Evolutionary conservation across 1,140 invertebrate species (phyloP), one percentile per base, ranked within the genome.

Genomic region (Drosophila suzukii): DNA sequence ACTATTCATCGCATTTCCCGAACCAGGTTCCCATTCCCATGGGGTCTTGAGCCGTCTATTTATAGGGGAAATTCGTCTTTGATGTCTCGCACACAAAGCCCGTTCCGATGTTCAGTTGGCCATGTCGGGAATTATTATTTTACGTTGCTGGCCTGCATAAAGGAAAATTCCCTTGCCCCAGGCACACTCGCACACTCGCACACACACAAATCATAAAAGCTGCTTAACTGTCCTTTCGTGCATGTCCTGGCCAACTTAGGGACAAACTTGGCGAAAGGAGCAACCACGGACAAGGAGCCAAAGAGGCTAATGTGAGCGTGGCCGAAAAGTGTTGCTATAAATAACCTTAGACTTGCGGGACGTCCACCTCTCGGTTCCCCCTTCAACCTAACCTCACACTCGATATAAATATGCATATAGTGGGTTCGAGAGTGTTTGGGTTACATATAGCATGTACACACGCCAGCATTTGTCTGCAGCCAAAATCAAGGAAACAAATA

Each of bases 401-500:
- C 58, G 39, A 53, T 74, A 74, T 71, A 71, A 71, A 72, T 72
- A 59, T 72, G 47, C 51, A 49, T 67, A 65, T 27, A 62, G 32
- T 39, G 47, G 50, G 41, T 50, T 63, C 27, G 47, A 24, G 62
- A 70, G 65, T 70, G 51, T 49, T 57, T 71, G 67, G 36, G 17
- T 20, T 49, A 71, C 44, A 67, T 36, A 67, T 76, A 43, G 50
- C 74, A 17, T 79, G 59, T 51, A 61, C 68, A 79, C 83, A 86
- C 75, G 82, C 83, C 70, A 86, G 82, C 75, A 67, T 76, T 71
- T 63, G 74, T 75, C 81, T 85, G 74, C 82, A 78, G 46, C 54
- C 41, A 56, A 86, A 85, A 86, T 82, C 82, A 79, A 88, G 82
- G 78, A 88, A 88, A 88, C 83, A 76, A 82, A 73, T 79, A 70